Evolutionary conservation across 2,113 vertebrate genomes (phyloP).

Genomic region (Hemicordylus capensis): DNA sequence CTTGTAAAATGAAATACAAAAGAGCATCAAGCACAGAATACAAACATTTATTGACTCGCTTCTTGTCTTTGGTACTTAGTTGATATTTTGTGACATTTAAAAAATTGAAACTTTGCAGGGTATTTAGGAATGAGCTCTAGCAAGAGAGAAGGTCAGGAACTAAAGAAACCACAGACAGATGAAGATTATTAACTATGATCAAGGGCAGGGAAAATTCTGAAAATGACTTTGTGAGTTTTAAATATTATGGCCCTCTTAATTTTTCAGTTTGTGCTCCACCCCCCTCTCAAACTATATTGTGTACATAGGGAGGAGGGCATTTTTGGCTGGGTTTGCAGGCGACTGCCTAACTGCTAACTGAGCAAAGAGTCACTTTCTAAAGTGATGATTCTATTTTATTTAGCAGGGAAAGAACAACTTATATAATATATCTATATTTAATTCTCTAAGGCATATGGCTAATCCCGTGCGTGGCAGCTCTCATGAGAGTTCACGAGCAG

Average conservation of each 20-base stretch:
- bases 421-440: too few relatives aligned
- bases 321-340: not conserved
- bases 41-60: conserved; percentile 68
- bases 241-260: not conserved
- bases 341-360: too few relatives aligned
- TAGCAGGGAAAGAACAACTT: too few relatives aligned
- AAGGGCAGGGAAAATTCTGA: conserved; percentile 21
- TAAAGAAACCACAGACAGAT: conserved; percentile 41
- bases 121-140: conserved; percentile 52
- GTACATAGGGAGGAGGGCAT: not conserved
- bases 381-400: too few relatives aligned
- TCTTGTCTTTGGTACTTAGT: conserved; percentile 58
- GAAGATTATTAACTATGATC: conserved; percentile 59
- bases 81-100: conserved; percentile 76
- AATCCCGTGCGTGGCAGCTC: too few relatives aligned
- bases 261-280: not conserved
- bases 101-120: conserved; percentile 61
- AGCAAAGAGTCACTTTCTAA: too few relatives aligned
- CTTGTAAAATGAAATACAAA: conserved; percentile 52
- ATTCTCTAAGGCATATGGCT: too few relatives aligned
- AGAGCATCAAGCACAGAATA: conserved; percentile 56
- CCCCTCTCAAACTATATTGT: too few relatives aligned
- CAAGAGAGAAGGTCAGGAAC: conserved; percentile 57
- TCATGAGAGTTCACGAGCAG: too few relatives aligned
- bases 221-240: not conserved